Evolutionary conservation across 1,140 invertebrate genomes (phyloP), one percentile per base, ranked within the genome.

Genomic region (Trichoplusia ni): DNA sequence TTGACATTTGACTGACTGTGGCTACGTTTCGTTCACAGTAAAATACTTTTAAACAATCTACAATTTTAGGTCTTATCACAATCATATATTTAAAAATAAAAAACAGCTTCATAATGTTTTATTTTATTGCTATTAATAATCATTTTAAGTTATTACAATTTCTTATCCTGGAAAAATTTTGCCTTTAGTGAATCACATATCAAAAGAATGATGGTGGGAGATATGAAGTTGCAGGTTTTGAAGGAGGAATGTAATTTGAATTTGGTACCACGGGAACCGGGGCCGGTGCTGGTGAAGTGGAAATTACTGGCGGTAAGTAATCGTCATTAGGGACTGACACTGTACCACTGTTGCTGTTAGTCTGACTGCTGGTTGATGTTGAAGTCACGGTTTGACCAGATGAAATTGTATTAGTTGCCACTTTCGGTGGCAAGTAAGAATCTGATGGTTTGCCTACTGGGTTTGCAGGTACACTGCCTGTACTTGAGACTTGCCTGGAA

Each of bases 151-250:
- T n/a, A n/a, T n/a, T n/a, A n/a, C n/a, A n/a, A n/a, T n/a, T n/a
- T n/a, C n/a, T n/a, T n/a, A n/a, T n/a, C n/a, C n/a, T n/a, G n/a
- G n/a, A n/a, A n/a, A n/a, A n/a, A n/a, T n/a, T n/a, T n/a, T n/a
- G n/a, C n/a, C n/a, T n/a, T n/a, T n/a, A n/a, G n/a, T n/a, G n/a
- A n/a, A 13, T 46, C 9, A 29, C 11, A 8, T n/a, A 37, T 46
- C 35, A 46, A 46, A 44, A 74, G 42, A 77, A 72, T 23, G 76
- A 63, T 25, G 83, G 84, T 33, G 84, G 84, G 42, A 86, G 73
- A 68, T 86, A 84, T 4, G 71, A 73, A 9, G 77, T 51, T 14
- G 80, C 79, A 4, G 81, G 80, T 21, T 67, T 73, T 35, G 53
- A 33, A 11, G 44, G 35, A 11, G 65, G 56, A 46, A 60, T 46